Evolutionary conservation across 37 sponge, comb jelly and placozoan genomes (phyloP).

Genomic region (Cliona cf. orientalis): DNA sequence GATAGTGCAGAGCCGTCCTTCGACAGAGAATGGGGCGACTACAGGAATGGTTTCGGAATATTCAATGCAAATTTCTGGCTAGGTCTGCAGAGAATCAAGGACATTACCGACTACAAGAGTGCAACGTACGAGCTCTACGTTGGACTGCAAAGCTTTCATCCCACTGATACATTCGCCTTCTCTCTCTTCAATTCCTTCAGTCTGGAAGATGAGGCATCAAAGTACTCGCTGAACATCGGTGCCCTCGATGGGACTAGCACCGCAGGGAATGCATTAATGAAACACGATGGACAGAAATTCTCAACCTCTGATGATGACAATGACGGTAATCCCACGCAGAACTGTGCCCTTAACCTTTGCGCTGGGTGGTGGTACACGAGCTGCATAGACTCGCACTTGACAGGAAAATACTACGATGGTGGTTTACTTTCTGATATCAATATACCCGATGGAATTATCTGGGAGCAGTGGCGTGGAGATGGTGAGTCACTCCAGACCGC

Average conservation of each 20-base stretch:
- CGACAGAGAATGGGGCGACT: constrained; percentile 29
- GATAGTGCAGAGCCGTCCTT: constrained; percentile 23
- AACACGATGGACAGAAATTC: constrained; percentile 48
- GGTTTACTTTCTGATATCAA: not conserved
- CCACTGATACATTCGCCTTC: not conserved
- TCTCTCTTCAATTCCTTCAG: constrained; percentile 34
- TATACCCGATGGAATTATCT: constrained; percentile 57
- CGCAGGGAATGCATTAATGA: constrained; percentile 16
- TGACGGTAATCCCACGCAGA: not conserved
- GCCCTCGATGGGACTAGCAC: constrained; percentile 3
- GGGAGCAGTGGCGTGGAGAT: constrained; percentile 22
- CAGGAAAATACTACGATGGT: constrained; percentile 29
- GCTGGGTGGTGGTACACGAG: constrained; percentile 63
- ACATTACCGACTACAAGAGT: constrained; percentile 31
- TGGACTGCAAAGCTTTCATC: constrained; percentile 15
- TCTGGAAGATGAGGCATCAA: constrained; percentile 6
- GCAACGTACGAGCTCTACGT: constrained; percentile 32
- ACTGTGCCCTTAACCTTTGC: constrained; percentile 23
- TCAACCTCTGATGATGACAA: constrained; percentile 60
- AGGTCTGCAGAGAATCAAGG: constrained; percentile 63
- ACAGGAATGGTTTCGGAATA: constrained; percentile 63
- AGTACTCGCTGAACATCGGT: constrained; percentile 31
- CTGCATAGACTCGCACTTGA: constrained; percentile 51
- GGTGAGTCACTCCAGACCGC: constrained; percentile 29
- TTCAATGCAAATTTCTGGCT: constrained; percentile 73